phyloP scores from a whole-genome alignment of 1,140 invertebrate genomes.

The Procambarus clarkii region DNA sequence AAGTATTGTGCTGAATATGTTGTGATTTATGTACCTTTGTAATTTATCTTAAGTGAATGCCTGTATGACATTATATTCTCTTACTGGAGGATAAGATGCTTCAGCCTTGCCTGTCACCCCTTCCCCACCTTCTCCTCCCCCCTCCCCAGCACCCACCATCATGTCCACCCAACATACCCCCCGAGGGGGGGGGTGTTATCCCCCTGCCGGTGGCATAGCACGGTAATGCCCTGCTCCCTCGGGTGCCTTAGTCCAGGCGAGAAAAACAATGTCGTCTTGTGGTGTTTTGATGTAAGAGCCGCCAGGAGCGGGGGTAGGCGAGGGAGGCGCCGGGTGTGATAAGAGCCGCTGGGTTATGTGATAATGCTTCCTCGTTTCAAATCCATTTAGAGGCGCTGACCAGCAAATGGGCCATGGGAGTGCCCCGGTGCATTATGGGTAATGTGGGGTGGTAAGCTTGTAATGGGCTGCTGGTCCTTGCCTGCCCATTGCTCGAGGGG shows the following conservation, averaged over 20 bases:
- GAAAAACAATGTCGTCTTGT: slow-evolving; percentile 21
- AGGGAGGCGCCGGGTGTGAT: neutral
- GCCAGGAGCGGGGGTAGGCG: neutral
- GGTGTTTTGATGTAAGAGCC: slow-evolving; percentile 10
- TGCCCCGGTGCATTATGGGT: slow-evolving; percentile 49
- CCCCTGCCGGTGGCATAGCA: no score
- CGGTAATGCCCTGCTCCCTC: neutral
- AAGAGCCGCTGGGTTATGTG: slow-evolving; percentile 7
- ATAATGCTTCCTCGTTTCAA: slow-evolving; percentile 62
- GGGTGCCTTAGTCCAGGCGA: neutral
- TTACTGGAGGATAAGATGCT: no score
- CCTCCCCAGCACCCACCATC: neutral
- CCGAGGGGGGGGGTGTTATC: no score
- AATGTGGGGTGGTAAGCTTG: slow-evolving; percentile 29
- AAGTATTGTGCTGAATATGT: no score
- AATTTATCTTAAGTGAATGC: no score
- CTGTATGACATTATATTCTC: no score
- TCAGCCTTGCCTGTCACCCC: no score
- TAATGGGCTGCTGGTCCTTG: slow-evolving; percentile 4
- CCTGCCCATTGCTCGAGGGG: neutral
- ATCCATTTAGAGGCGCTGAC: slow-evolving; percentile 65
- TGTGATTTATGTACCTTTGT: no score
- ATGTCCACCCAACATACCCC: no score
- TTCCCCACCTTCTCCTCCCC: neutral
- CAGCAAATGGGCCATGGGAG: slow-evolving; percentile 51